Evolutionary conservation across 2,797 vertebrate species (phyloP), one percentile per base, ranked within the genome.

Genomic region (Balearica regulorum): DNA sequence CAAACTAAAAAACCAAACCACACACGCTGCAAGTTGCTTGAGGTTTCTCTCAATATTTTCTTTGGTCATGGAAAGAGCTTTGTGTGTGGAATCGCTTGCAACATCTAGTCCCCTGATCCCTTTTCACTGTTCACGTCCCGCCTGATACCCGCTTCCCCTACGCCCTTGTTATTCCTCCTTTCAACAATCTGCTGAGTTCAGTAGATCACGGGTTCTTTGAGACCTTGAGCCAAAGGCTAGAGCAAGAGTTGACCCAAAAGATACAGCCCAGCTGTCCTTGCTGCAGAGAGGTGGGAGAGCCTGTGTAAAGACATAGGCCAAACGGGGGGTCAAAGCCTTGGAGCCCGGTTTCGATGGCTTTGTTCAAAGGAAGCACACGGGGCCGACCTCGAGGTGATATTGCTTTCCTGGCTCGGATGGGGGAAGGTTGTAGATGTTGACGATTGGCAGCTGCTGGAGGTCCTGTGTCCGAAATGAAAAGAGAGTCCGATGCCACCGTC

Each of bases 381-480:
- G 98, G 95, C 99, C 99, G 2, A 99, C 99, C 98, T 99, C 99
- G 1, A 99, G 98, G 98, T 99, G 99, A 81, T 99, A 98, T 14
- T 96, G 98, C 71, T 98, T 98, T 43, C 98, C 98, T 11, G 98
- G 96, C 81, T 98, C 98, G 43, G 98, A 75, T 19, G 96, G 96
- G 15, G 98, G 98, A 41, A 99, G 98, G 97, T 99, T 98, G 96
- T 98, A 97, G 93, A 99, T 98, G 8, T 98, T 97, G 79, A 99
- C 96, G 5, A 99, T 99, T 5, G 99, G 99, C 89, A 99, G 98
- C 91, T 99, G 98, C 95, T 99, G 98, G 7, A 99, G 98, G 96
- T 99, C 99, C 91, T 99, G 98, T 2, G 98, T 99, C 96, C 98
- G 98, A 97, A 99, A 99, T 1, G 98, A 98, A 85, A 99, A 99